Base-by-base conservation (phyloP, 2,888 invertebrate species). In the Gortyna flavago region DNA sequence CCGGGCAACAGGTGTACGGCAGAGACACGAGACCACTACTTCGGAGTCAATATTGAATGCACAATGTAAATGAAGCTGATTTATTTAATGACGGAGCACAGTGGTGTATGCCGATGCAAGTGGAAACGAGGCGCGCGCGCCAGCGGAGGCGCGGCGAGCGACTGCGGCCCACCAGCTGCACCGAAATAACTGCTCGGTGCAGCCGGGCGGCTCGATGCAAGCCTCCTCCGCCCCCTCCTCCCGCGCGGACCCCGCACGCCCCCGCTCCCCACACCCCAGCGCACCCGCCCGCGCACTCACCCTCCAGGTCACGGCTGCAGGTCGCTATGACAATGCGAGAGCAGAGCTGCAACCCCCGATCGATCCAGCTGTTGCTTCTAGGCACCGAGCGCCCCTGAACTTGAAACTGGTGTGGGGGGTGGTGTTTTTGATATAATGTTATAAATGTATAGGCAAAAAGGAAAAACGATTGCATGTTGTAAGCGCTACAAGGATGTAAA, bases 121-220 rank as follows among this genome's bases (percentile, higher is more conserved):
- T 87, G 87, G 83, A 72, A 88, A 85, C 85, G 86, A 90, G 87
- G 88, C 96, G 95, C 91, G 96, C 95, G 95, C 93, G 90, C 95
- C 89, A 86, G 85, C 92, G 92, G 94, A 95, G 93, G 94, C 94
- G 95, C 95, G 93, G 90, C 91, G 91, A 92, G 88, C 94, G 94
- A 96, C 95, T 95, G 95, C 91, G 95, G 90, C 89, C 85, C 84
- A 90, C 81, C 90, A 92, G 94, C 93, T 96, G 96, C 96, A 96
- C 96, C 95, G 95, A 96, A 96, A 96, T 96, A 96, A 95, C 95
- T 95, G 96, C 95, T 95, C 93, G 90, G 72, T 96, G 96, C 95
- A 96, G 93, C 95, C 96, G 91, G 95, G 96, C 95, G 94, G 95
- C 91, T 94, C 93, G 94, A 94, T 96, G 96, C 96, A 96, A 91